Evolutionary conservation across 2,113 vertebrate genomes (phyloP).

Genomic region (Pseudopipra pipra): DNA sequence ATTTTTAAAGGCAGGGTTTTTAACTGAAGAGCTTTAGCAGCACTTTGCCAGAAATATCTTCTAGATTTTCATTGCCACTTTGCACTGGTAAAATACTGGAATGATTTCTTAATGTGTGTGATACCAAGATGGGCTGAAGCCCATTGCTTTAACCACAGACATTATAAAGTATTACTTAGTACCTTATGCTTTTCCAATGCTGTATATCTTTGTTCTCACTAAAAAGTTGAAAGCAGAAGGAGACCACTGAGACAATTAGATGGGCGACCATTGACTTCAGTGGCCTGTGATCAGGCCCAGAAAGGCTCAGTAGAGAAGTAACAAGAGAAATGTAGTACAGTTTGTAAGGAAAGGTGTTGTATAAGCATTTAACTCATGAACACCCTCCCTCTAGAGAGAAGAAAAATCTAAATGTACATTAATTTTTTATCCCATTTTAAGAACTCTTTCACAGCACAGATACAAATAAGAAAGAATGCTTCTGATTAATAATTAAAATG

Average conservation of each 20-base stretch:
- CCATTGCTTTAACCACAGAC: neutral
- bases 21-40: neutral
- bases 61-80: neutral
- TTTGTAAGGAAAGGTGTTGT: slow-evolving; percentile 39
- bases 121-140: neutral
- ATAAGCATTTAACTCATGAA: slow-evolving; percentile 52
- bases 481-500: slow-evolving; percentile 49
- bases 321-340: neutral
- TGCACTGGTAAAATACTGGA: neutral
- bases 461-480: slow-evolving; percentile 15
- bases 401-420: slow-evolving; percentile 4
- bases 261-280: neutral
- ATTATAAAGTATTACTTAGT: neutral
- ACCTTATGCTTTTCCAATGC: neutral
- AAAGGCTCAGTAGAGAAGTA: neutral
- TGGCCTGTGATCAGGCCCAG: neutral
- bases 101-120: neutral
- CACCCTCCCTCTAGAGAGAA: neutral
- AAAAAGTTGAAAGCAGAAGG: neutral
- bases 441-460: slow-evolving; percentile 9
- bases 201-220: neutral
- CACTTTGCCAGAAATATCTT: neutral
- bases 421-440: slow-evolving; percentile 12
- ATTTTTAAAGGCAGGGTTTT: neutral
- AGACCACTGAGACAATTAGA: neutral